phyloP scores from a whole-genome alignment of 2,888 invertebrate species.

The Parascotia fuliginaria region DNA sequence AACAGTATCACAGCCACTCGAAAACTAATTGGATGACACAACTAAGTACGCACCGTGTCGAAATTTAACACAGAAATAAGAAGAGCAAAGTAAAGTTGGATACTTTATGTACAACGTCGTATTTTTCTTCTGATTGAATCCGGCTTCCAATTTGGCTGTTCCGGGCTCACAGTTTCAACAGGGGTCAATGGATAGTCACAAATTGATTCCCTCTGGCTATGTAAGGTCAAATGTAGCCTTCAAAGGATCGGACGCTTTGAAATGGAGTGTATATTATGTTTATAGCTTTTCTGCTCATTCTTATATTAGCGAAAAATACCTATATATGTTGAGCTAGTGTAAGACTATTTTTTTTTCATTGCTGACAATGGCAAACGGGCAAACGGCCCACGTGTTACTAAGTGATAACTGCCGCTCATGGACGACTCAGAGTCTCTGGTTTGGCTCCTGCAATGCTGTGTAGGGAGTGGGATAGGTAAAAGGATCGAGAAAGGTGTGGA shows the following conservation, averaged over 20 bases:
- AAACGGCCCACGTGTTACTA: too few species aligned
- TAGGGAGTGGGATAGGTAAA: too few species aligned
- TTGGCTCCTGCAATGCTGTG: too few species aligned
- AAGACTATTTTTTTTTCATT: too few species aligned
- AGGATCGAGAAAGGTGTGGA: too few species aligned
- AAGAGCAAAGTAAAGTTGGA: conserved; percentile 23
- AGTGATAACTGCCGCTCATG: too few species aligned
- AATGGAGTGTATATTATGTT: background rate
- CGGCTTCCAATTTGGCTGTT: conserved; percentile 37
- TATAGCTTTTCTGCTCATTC: background rate
- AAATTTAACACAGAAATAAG: conserved; percentile 36
- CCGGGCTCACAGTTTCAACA: conserved; percentile 26
- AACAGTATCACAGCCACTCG: background rate
- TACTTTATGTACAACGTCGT: conserved; percentile 27
- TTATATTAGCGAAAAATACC: too few species aligned
- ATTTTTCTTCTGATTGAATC: conserved; percentile 46
- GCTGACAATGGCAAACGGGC: too few species aligned
- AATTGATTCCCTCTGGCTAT: conserved; percentile 34
- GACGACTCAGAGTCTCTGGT: too few species aligned
- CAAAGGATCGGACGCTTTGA: background rate
- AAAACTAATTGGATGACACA: conserved; percentile 31
- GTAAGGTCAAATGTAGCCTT: conserved; percentile 3
- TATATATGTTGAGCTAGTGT: too few species aligned
- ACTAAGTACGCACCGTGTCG: conserved; percentile 24
- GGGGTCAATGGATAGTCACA: conserved; percentile 40